Base-by-base conservation (phyloP, 2,888 invertebrate genomes). In the Herminia tarsipennalis region DNA sequence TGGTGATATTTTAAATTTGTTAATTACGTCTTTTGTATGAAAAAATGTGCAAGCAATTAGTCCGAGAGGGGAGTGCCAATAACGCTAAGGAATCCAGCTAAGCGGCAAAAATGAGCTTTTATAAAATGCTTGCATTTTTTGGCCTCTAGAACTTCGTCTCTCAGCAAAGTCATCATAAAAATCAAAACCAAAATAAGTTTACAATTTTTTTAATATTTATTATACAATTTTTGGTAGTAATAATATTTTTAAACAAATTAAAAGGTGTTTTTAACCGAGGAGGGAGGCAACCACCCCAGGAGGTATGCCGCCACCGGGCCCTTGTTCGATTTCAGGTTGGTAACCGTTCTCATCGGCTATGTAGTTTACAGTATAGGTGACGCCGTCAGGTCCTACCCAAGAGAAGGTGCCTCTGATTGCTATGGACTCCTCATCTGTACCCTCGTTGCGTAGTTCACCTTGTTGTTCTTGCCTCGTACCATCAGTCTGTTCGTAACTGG, bases 281-380 rank as follows among this genome's bases (percentile, higher is more conserved):
- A 56, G 57, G 2, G 59, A 57, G 17, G 57, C 56, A 1, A 61
- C 42, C 5, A 67, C 60, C 1, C 58, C 63, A 1, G 70, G 17
- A 1, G 73, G 68, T 9, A 68, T 37, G 2, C 50, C 56, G 16
- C 73, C 66, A 12, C 66, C 73, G 4, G 66, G 61, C 0, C 70
- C 73, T 35, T 75, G 66, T 20, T 71, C 90, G 5, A 73, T 62
- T 10, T 54, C 38, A 0, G 91, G 86, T 43, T 83, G 78, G 76
- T 77, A 92, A 5, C 92, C 92, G 46, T 88, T 83, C 47, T 92
- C 89, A 56, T 92, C 92, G 22, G 92, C 92, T 0, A 74, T 67
- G 74, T 91, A 92, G 22, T 61, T 74, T 6, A 92, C 72, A 21
- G 76, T 82, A 70, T 92, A 88, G 6, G 75, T 78, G 29, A 82